Evolutionary conservation across 2,113 vertebrate species (phyloP), one percentile per base, ranked within the genome.

Genomic region (Fregetta grallaria): DNA sequence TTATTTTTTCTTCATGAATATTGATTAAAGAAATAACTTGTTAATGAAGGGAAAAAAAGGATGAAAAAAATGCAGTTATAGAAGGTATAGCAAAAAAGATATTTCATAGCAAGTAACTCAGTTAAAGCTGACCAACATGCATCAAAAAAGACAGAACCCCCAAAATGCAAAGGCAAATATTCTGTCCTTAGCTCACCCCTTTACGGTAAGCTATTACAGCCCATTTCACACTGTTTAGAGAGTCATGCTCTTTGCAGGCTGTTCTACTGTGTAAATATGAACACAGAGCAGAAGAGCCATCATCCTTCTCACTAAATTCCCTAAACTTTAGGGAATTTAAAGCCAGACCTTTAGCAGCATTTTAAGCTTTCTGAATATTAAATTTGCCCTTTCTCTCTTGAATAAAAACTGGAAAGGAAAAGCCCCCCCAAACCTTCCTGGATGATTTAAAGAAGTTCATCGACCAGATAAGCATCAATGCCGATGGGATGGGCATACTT

Each of bases 291-390:
- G 85, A 87, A 72, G 77, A 95, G 66, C 75, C 53, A 7, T 66
- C 82, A 85, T 86, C 74, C 73, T 80, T 36, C 73, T 61, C 1
- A 3, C 85, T 82, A 92, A 95, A 88, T 89, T 93, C 90, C 44
- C 58, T 79, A 93, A 94, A 92, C 96, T 97, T 73, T n/a, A 72
- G 36, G 47, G 84, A 96, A 74, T 95, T 96, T 95, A 67, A 92
- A 97, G 95, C 59, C 76, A 26, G 84, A 97, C 65, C 82, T 94
- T 89, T 14, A 91, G 61, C 32, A 81, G 67, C 27, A 29, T 86
- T 86, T 78, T 65, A 93, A 78, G 22, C 80, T 47, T 45, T 86
- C 6, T 47, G 44, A 86, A 75, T 74, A 80, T 45, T 75, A 95
- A 90, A 95, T 84, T 55, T 78, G 71, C 47, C 73, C 81, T 94